These are phyloP conservation scores for Agapornis canus DNA, from an alignment of 2,797 vertebrate species.

Conservation along the genomic window DNA sequence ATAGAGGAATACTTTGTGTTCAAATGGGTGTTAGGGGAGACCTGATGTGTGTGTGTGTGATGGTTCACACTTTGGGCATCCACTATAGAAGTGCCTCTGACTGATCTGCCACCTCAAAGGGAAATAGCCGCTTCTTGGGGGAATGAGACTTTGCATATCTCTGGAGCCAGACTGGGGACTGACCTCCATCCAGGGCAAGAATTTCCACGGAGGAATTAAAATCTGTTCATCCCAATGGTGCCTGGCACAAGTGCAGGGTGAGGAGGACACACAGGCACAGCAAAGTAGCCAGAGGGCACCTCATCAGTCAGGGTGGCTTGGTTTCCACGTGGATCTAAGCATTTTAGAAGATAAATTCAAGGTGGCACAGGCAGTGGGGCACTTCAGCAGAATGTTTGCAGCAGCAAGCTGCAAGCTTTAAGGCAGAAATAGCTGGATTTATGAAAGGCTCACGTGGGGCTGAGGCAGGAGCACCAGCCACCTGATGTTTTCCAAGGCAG, in stretches of 20 bases:
- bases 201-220: not conserved
- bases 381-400: not conserved
- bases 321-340: not conserved
- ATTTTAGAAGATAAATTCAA: not conserved
- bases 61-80: fast-evolving
- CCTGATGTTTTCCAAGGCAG: slow-evolving; percentile 34
- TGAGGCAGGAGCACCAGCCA: not conserved
- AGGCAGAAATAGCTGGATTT: slow-evolving; percentile 15
- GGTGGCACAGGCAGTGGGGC: not conserved
- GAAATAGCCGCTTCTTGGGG: fast-evolving
- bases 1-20: not conserved
- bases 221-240: fast-evolving
- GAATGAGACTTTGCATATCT: not conserved
- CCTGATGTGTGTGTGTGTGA: not conserved
- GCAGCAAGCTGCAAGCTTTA: not conserved
- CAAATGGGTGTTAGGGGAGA: not conserved
- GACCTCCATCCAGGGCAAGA: not conserved
- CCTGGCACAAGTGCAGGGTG: fast-evolving
- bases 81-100: not conserved
- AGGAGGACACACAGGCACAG: fast-evolving
- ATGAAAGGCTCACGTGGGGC: not conserved
- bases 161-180: not conserved
- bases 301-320: fast-evolving
- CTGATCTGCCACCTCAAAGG: not conserved
- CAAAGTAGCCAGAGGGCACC: not conserved